Percentiles rank a stretch among this genome's conserved stretches.
Evolutionary conservation across 2,888 invertebrate genomes (phyloP).

Genomic region (Leptinotarsa peninsularis): DNA sequence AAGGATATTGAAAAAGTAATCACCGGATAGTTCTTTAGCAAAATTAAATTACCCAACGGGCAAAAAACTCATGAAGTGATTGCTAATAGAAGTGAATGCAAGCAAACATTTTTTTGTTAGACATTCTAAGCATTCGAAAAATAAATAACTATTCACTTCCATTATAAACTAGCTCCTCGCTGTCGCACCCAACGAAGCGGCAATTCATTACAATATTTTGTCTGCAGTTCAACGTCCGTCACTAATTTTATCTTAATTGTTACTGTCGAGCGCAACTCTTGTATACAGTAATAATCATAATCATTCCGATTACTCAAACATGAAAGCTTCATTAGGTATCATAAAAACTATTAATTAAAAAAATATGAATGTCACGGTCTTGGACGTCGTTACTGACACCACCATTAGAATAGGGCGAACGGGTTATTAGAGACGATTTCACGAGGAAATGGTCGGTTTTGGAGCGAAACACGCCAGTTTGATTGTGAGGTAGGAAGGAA

Average conservation of each 20-base stretch:
- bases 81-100: no score
- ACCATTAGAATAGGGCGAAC: background rate
- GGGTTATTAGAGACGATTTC: conserved; percentile 7
- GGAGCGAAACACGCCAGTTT: background rate
- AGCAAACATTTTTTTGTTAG: no score
- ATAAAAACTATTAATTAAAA: conserved; percentile 29
- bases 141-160: background rate
- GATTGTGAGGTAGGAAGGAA: background rate
- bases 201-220: conserved; percentile 22
- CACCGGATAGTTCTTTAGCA: no score
- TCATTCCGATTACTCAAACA: conserved; percentile 24
- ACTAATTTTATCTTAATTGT: conserved; percentile 34
- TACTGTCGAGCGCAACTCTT: conserved; percentile 25
- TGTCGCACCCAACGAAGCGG: conserved; percentile 1
- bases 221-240: conserved; percentile 28
- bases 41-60: no score
- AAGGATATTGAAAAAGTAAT: no score
- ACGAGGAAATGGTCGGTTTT: background rate
- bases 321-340: conserved; percentile 24
- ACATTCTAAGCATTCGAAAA: no score
- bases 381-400: background rate
- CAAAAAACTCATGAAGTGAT: no score
- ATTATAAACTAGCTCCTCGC: background rate
- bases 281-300: conserved; percentile 19
- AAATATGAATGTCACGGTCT: conserved; percentile 25